A percentile compares a stretch with the other conserved stretches of the same genome.
phyloP scores from a whole-genome alignment of 2,888 invertebrate species.

The Spialia ferax region DNA sequence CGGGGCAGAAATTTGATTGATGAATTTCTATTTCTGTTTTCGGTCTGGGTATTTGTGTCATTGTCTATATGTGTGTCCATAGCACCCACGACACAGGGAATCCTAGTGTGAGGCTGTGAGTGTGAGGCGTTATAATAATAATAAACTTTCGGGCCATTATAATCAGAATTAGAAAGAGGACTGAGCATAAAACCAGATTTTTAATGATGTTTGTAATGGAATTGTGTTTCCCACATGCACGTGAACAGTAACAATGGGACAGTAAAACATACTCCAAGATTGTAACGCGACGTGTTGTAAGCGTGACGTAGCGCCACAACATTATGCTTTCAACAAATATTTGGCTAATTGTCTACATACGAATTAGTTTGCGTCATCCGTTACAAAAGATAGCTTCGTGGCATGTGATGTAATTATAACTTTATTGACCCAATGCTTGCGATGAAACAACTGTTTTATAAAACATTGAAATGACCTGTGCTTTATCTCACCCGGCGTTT shows the following conservation, averaged over 20 bases:
- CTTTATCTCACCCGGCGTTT: constrained; percentile 18
- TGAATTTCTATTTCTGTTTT: too few relatives aligned
- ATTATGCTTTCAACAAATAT: constrained; percentile 48
- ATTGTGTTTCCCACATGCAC: constrained; percentile 17
- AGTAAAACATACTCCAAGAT: constrained; percentile 22
- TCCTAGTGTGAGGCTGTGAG: too few relatives aligned
- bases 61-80: too few relatives aligned
- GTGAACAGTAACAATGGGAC: constrained; percentile 17
- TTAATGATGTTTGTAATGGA: constrained; percentile 2
- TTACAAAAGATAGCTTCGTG: constrained; percentile 42
- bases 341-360: constrained; percentile 52
- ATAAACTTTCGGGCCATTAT: too few relatives aligned
- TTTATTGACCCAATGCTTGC: constrained; percentile 42
- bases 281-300: constrained; percentile 30
- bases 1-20: too few relatives aligned
- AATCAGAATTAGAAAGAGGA: not conserved
- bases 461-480: constrained; percentile 33
- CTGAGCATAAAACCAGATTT: not conserved
- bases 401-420: constrained; percentile 44
- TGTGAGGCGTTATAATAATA: too few relatives aligned
- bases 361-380: constrained; percentile 52
- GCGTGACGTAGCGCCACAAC: constrained; percentile 30
- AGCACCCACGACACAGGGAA: too few relatives aligned
- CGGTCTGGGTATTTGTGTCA: too few relatives aligned
- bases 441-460: constrained; percentile 20